These are phyloP conservation scores for Rhagologus leucostigma DNA, from an alignment of 2,113 vertebrate genomes.

Conservation along the genomic window DNA sequence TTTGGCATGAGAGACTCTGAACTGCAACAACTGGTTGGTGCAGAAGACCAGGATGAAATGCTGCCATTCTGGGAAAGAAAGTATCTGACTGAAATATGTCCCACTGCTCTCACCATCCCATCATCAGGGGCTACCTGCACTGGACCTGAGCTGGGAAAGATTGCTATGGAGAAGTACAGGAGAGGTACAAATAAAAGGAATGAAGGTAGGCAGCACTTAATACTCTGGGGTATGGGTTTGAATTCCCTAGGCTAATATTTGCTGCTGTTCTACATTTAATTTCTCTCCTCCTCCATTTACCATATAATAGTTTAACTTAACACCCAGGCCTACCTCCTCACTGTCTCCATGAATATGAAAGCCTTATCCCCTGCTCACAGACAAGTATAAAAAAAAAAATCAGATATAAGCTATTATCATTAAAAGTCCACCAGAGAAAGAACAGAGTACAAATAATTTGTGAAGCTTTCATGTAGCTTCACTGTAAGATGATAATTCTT, in stretches of 20 bases:
- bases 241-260: neutral
- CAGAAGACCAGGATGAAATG: neutral
- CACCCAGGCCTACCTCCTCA: neutral
- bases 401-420: neutral
- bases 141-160: neutral
- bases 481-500: neutral
- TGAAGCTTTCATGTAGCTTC: neutral
- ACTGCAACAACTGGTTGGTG: rapidly evolving
- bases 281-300: neutral
- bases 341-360: neutral
- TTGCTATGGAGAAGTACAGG: neutral
- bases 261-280: neutral
- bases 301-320: neutral
- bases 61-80: neutral
- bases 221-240: neutral
- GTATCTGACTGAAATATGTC: neutral
- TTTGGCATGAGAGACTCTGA: neutral
- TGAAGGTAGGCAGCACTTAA: neutral
- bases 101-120: neutral
- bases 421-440: neutral
- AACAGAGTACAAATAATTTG: neutral
- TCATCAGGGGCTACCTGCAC: neutral
- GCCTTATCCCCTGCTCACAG: neutral
- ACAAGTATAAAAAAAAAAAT: neutral
- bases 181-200: neutral